Percentiles rank a stretch among this genome's conserved stretches.
These are phyloP conservation scores for Takifugu rubripes DNA, from an alignment of 2,797 vertebrate species.

Conservation along the genomic window DNA sequence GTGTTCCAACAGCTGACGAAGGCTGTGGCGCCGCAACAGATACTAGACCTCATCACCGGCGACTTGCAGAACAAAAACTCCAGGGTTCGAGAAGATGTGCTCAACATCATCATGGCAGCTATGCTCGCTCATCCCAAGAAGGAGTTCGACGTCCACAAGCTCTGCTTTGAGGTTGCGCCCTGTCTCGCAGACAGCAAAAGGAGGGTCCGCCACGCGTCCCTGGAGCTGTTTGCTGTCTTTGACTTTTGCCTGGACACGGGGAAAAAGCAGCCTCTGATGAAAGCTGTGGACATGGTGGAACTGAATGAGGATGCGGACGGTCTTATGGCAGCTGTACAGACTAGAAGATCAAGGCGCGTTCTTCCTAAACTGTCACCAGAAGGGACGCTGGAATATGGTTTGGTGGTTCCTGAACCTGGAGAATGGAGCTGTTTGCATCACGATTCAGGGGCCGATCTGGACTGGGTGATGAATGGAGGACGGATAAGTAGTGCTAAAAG, in stretches of 20 bases:
- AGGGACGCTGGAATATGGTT: conserved; percentile 80
- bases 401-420: conserved; percentile 76
- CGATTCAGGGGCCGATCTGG: conserved; percentile 79
- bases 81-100: conserved; percentile 80
- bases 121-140: conserved; percentile 81
- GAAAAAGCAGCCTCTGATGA: conserved; percentile 77
- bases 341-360: conserved; percentile 80
- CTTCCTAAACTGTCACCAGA: conserved; percentile 79
- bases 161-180: conserved; percentile 83
- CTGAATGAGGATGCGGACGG: conserved; percentile 79
- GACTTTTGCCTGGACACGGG: conserved; percentile 79
- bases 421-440: conserved; percentile 57
- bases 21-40: conserved; percentile 74
- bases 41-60: conserved; percentile 79
- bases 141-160: conserved; percentile 79
- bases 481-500: conserved; percentile 80
- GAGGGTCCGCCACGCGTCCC: conserved; percentile 84
- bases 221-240: conserved; percentile 84
- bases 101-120: conserved; percentile 81
- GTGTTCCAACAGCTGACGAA: conserved; percentile 83
- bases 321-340: conserved; percentile 84
- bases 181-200: conserved; percentile 81
- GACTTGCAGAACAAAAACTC: conserved; percentile 84
- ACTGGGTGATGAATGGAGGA: conserved; percentile 83
- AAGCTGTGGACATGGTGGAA: conserved; percentile 83